A percentile compares a stretch with the other conserved stretches of the same genome.
These are phyloP conservation scores for Drosophila punjabiensis DNA, from an alignment of 1,140 invertebrate genomes.

Conservation along the genomic window DNA sequence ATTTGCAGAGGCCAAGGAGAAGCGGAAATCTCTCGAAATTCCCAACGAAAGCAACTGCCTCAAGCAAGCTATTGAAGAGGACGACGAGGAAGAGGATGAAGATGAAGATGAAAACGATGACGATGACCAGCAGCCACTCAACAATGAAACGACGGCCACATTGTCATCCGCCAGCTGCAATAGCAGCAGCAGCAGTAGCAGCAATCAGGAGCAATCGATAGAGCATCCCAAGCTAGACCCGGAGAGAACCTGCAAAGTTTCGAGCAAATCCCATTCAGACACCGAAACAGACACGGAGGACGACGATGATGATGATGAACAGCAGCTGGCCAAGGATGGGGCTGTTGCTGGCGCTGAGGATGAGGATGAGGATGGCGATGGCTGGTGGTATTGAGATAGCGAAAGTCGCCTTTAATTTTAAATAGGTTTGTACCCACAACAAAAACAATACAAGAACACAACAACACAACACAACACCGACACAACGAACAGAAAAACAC, in stretches of 20 bases:
- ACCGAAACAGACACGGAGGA: slow-evolving; percentile 61
- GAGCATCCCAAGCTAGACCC: slow-evolving; percentile 43
- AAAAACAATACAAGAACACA: slow-evolving; percentile 49
- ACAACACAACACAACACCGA: slow-evolving; percentile 25
- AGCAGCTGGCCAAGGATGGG: slow-evolving; percentile 38
- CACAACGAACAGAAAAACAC: slow-evolving; percentile 1
- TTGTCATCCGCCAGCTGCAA: slow-evolving; percentile 60
- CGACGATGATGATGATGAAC: slow-evolving; percentile 51
- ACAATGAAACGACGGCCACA: slow-evolving; percentile 71
- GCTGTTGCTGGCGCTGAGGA: slow-evolving; percentile 25
- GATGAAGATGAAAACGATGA: slow-evolving; percentile 73
- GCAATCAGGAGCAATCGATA: slow-evolving; percentile 35
- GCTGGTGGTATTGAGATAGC: slow-evolving; percentile 79
- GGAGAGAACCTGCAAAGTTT: slow-evolving; percentile 49
- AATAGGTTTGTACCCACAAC: slow-evolving; percentile 80
- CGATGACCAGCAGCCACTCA: slow-evolving; percentile 74
- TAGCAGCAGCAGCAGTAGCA: slow-evolving; percentile 39
- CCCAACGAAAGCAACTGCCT: slow-evolving; percentile 66
- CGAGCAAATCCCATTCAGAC: slow-evolving; percentile 56
- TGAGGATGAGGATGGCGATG: slow-evolving; percentile 74
- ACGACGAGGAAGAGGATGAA: slow-evolving; percentile 59
- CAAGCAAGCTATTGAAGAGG: slow-evolving; percentile 22
- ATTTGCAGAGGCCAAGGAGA: slow-evolving; percentile 10
- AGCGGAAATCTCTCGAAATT: slow-evolving; percentile 45
- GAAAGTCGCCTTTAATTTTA: slow-evolving; percentile 75